Evolutionary conservation across 64 coral and sea anemone species (phyloP).

Genomic region (Platygyra sinensis): DNA sequence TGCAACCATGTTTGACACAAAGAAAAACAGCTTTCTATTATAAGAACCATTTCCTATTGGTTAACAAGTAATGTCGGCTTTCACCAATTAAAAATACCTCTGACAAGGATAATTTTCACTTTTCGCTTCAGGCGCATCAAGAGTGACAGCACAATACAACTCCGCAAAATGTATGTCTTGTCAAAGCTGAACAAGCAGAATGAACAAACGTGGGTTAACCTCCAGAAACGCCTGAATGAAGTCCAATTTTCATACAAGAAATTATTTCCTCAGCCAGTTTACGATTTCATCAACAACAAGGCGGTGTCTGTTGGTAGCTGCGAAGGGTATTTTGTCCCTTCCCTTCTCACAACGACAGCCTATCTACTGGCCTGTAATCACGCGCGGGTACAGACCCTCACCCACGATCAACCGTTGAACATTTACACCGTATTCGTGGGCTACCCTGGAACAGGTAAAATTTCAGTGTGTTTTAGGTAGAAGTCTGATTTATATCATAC

Average conservation of each 20-base stretch:
- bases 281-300: slow-evolving; percentile 35
- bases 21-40: too few species aligned
- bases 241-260: slow-evolving; percentile 22
- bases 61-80: too few species aligned
- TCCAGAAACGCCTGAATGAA: slow-evolving; percentile 33
- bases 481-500: too few species aligned
- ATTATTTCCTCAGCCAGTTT: background rate
- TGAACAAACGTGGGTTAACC: slow-evolving; percentile 36
- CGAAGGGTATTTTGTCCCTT: slow-evolving; percentile 33
- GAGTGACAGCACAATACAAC: too few species aligned
- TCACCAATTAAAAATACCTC: too few species aligned
- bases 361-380: slow-evolving; percentile 9
- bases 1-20: too few species aligned
- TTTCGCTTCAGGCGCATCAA: too few species aligned
- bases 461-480: too few species aligned
- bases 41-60: too few species aligned
- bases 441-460: slow-evolving; percentile 4
- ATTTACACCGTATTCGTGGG: background rate
- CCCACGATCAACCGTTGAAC: slow-evolving; percentile 19
- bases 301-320: slow-evolving; percentile 30
- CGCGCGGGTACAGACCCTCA: background rate
- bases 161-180: background rate
- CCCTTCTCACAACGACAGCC: slow-evolving; percentile 35
- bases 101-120: too few species aligned
- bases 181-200: slow-evolving; percentile 33